phyloP scores from a whole-genome alignment of 92 coral and sea anemone species.

The Micromussa lordhowensis region DNA sequence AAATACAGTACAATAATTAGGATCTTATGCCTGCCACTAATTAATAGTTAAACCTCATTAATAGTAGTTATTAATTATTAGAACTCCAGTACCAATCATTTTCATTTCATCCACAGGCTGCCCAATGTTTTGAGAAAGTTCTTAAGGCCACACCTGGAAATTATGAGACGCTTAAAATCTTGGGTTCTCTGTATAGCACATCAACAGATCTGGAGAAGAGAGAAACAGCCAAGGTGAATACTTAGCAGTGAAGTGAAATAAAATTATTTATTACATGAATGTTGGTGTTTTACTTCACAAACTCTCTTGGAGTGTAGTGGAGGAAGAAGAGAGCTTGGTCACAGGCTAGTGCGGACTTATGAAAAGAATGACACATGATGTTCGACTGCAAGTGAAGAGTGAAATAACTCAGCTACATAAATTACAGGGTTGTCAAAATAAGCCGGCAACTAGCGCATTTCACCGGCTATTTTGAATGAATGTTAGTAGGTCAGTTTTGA shows the following conservation, averaged over 20 bases:
- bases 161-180: conserved; percentile 97
- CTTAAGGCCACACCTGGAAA: conserved; percentile 97
- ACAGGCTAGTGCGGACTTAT: too few species aligned
- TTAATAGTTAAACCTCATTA: background rate
- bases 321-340: too few species aligned
- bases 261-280: too few species aligned
- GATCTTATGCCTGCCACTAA: background rate
- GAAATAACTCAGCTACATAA: too few species aligned
- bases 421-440: too few species aligned
- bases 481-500: too few species aligned
- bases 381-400: too few species aligned
- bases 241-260: background rate
- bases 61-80: too few species aligned
- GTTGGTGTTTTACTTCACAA: background rate
- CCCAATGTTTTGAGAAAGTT: conserved; percentile 97
- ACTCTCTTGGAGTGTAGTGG: too few species aligned
- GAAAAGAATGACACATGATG: too few species aligned
- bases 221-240: conserved; percentile 86
- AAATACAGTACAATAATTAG: background rate
- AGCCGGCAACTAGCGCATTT: too few species aligned
- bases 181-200: conserved; percentile 96
- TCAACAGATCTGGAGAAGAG: conserved; percentile 94
- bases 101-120: conserved; percentile 64
- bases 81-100: background rate
- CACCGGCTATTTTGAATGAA: too few species aligned